phyloP scores from a whole-genome alignment of 2,888 invertebrate genomes.

The Eueremaeus valkanovi region DNA sequence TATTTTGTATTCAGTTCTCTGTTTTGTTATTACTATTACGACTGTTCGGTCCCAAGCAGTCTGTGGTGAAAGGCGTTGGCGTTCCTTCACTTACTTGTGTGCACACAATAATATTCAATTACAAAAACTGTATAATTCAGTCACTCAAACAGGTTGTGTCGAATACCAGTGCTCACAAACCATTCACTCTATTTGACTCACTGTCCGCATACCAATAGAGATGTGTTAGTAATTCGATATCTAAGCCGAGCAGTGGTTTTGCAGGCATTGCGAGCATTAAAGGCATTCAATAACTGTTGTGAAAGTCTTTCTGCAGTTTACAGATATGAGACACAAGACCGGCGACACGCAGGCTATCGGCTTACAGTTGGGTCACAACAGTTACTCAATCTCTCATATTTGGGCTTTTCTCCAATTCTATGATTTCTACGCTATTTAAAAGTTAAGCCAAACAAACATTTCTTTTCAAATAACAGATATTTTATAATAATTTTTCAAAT shows the following conservation, averaged over 20 bases:
- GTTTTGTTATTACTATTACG: constrained; percentile 11
- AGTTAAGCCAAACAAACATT: too few relatives aligned
- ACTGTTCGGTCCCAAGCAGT: constrained; percentile 19
- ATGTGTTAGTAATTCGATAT: constrained; percentile 14
- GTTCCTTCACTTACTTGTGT: background rate
- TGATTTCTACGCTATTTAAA: background rate
- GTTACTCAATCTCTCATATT: too few relatives aligned
- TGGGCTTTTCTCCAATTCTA: background rate
- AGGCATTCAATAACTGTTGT: too few relatives aligned
- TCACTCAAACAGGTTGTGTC: background rate
- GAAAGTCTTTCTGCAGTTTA: too few relatives aligned
- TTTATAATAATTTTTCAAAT: too few relatives aligned
- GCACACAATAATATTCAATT: constrained; percentile 18
- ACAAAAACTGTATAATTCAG: background rate
- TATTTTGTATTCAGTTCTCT: background rate
- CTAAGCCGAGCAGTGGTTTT: constrained; percentile 15
- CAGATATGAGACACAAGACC: background rate
- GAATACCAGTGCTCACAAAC: background rate
- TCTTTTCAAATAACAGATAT: too few relatives aligned
- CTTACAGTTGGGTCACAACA: background rate
- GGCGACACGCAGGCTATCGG: constrained; percentile 16
- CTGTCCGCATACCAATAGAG: constrained; percentile 17
- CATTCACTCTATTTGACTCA: background rate
- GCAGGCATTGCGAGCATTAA: too few relatives aligned
- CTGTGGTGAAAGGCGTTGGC: constrained; percentile 29